These are phyloP conservation scores for Clunio marinus DNA, from an alignment of 2,888 invertebrate species.

Conservation along the genomic window DNA sequence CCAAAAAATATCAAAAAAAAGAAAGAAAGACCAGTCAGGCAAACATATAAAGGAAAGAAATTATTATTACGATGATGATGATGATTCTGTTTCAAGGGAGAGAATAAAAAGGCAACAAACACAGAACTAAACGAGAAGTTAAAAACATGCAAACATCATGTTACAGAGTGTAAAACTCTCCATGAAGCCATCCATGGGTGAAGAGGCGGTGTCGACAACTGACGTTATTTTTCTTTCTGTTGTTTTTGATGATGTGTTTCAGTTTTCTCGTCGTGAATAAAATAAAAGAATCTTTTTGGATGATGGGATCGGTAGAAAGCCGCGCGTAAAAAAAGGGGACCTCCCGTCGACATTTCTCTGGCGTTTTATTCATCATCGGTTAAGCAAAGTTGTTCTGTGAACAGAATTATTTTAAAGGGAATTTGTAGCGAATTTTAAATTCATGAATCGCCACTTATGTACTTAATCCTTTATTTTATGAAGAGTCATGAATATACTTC, in stretches of 20 bases:
- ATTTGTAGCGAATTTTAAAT: no score
- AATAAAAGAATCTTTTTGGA: conserved; percentile 6
- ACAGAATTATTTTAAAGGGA: no score
- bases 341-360: conserved; percentile 24
- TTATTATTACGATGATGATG: neutral
- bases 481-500: no score
- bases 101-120: neutral
- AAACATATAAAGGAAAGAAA: neutral
- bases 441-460: no score
- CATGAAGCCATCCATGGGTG: conserved; percentile 40
- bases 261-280: conserved; percentile 20
- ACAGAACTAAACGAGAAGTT: neutral
- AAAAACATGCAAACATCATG: conserved; percentile 35
- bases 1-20: neutral
- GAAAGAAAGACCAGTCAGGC: neutral
- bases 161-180: conserved; percentile 35
- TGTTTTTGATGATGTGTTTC: conserved; percentile 20
- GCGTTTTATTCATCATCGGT: neutral
- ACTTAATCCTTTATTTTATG: no score
- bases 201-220: conserved; percentile 43
- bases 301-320: conserved; percentile 11
- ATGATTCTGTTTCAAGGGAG: neutral
- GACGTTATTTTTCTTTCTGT: conserved; percentile 40
- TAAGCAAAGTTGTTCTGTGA: no score
- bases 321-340: conserved; percentile 17